A percentile compares a stretch with the other conserved stretches of the same genome.
Evolutionary conservation across 2,113 vertebrate species (phyloP).

Genomic region (Puma concolor): DNA sequence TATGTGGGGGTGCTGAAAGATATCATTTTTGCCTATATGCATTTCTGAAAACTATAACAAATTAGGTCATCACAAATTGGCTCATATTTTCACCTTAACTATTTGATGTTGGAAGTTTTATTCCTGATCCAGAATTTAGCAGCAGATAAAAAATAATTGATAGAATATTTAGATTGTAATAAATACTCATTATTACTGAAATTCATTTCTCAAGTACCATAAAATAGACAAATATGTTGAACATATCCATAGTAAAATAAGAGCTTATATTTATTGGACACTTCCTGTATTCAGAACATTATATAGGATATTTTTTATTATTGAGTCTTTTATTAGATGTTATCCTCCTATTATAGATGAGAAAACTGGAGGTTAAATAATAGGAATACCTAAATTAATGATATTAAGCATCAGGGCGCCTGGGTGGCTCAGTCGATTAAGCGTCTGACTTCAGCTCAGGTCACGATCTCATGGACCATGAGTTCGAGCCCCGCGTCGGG

Average conservation of each 20-base stretch:
- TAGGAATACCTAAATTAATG: not conserved
- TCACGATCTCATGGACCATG: too few relatives aligned
- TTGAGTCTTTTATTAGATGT: not conserved
- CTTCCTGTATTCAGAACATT: not conserved
- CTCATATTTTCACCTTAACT: not conserved
- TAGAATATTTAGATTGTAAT: not conserved
- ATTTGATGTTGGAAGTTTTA: not conserved
- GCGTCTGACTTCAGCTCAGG: too few relatives aligned
- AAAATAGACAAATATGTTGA: not conserved
- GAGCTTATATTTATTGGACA: not conserved
- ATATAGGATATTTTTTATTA: not conserved
- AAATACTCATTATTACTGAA: conserved; percentile 18
- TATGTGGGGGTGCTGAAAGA: not conserved
- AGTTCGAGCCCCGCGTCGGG: too few relatives aligned
- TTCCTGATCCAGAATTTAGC: conserved; percentile 32
- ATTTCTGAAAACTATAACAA: not conserved
- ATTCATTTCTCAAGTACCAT: not conserved
- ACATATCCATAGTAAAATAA: conserved; percentile 24
- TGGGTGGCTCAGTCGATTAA: too few relatives aligned
- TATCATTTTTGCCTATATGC: not conserved
- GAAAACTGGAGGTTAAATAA: conserved; percentile 12
- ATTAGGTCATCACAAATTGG: not conserved
- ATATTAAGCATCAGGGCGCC: not conserved
- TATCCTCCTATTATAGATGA: not conserved
- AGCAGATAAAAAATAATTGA: conserved; percentile 25